Base-by-base conservation (phyloP, 2,113 vertebrate species). In the Casuarius casuarius region DNA sequence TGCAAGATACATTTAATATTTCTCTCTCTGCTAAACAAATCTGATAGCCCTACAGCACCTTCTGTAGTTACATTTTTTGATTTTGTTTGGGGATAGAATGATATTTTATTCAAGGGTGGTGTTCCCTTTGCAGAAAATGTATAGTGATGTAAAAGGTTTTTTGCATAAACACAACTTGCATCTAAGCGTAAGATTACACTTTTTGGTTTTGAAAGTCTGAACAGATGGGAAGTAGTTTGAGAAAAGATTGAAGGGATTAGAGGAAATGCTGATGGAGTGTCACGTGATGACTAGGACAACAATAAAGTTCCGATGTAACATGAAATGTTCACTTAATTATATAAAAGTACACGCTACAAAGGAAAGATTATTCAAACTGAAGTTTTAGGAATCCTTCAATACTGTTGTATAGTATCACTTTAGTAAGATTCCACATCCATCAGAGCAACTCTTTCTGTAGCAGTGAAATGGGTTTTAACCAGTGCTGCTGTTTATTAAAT, bases 201-300 rank as follows among this genome's bases (percentile, higher is more conserved):
- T 94, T 22, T 75, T 72, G 46, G 46, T n/a, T 22, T 67, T 75
- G 77, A 52, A 86, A 73, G 49, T 76, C 62, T 48, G 75, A 91
- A 62, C 63, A 90, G 75, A 71, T 96, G 79, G 63, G 40, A 66
- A 77, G 38, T 73, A 54, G 31, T 85, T 95, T 18, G 51, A 19
- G 63, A 44, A 67, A 52, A 52, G 31, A 44, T 7, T 40, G 72
- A 90, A 83, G 54, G 62, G 78, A 72, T 84, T 71, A 44, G 78
- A 88, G 66, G 75, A 92, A 90, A 77, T 73, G 56, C 51, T 93
- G 79, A 70, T 90, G 78, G 78, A 67, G 80, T 86, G 61, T 80
- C 78, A 54, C 18, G 2, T 66, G 63, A 91, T 65, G 42, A 90
- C 74, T 12, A 0, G 3, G 66, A 83, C 65, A 88, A 84, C 56